These are phyloP conservation scores for Spea bombifrons DNA, from an alignment of 2,113 vertebrate genomes.

Conservation along the genomic window DNA sequence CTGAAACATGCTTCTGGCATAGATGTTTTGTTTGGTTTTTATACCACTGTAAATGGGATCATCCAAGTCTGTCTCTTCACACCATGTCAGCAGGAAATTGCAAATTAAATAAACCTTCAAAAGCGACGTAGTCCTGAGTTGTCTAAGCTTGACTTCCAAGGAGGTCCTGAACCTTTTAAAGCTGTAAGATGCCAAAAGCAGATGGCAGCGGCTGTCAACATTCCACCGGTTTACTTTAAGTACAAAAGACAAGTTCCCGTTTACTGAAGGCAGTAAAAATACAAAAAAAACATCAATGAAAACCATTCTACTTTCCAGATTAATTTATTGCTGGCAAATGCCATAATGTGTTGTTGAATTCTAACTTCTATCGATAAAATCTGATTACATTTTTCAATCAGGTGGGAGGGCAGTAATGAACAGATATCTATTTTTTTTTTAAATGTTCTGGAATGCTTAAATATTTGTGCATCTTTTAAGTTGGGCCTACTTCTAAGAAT, in stretches of 20 bases:
- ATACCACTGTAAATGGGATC: too few relatives aligned
- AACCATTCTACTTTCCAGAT: background rate
- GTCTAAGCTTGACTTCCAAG: conserved; percentile 27
- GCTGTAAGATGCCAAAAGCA: conserved; percentile 55
- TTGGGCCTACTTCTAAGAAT: too few relatives aligned
- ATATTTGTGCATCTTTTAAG: too few relatives aligned
- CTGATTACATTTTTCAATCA: too few relatives aligned
- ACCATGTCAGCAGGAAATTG: conserved; percentile 20
- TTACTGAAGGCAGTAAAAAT: background rate
- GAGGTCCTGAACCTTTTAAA: conserved; percentile 38
- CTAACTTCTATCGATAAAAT: too few relatives aligned
- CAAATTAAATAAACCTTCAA: conserved; percentile 33
- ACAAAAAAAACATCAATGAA: background rate
- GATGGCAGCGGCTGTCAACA: conserved; percentile 69
- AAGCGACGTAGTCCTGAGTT: background rate
- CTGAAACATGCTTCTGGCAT: too few relatives aligned
- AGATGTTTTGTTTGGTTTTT: too few relatives aligned
- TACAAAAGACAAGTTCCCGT: background rate
- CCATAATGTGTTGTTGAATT: too few relatives aligned
- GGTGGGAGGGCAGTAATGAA: too few relatives aligned
- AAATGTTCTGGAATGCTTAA: too few relatives aligned
- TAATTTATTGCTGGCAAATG: background rate
- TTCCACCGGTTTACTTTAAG: conserved; percentile 52
- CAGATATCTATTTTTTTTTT: too few relatives aligned
- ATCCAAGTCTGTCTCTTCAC: conserved; percentile 6